These are phyloP conservation scores for Philaethria dido DNA, from an alignment of 2,888 invertebrate genomes.

Conservation along the genomic window DNA sequence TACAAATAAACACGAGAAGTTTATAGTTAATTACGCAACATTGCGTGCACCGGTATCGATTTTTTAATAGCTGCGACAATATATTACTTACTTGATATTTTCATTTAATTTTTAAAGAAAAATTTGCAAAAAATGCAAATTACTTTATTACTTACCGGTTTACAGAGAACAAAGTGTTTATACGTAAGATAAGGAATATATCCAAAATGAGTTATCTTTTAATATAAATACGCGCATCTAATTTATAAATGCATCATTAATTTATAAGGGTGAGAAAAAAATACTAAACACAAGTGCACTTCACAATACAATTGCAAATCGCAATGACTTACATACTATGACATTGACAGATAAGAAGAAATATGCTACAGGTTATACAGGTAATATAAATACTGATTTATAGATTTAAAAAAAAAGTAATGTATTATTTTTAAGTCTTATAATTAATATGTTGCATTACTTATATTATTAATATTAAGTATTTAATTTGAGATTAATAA, in stretches of 20 bases:
- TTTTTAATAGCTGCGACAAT: not conserved
- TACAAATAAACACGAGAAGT: not conserved
- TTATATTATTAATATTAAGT: too few relatives aligned
- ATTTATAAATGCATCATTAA: not conserved
- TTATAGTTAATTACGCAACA: not conserved
- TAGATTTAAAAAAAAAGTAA: too few relatives aligned
- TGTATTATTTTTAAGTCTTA: too few relatives aligned
- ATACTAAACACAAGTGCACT: not conserved
- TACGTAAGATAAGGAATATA: not conserved
- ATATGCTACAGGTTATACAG: slow-evolving; percentile 3
- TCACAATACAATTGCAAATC: not conserved
- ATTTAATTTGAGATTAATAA: too few relatives aligned
- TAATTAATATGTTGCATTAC: too few relatives aligned
- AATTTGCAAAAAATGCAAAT: not conserved
- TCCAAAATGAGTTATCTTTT: not conserved
- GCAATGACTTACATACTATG: not conserved
- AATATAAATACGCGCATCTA: not conserved
- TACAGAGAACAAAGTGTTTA: not conserved
- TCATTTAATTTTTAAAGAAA: not conserved
- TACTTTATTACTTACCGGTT: not conserved
- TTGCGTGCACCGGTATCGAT: not conserved
- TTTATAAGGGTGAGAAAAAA: not conserved
- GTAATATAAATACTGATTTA: too few relatives aligned
- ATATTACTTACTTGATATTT: not conserved
- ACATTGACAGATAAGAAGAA: not conserved